These are phyloP conservation scores for Hermetia illucens DNA, from an alignment of 1,140 invertebrate species.

Conservation along the genomic window DNA sequence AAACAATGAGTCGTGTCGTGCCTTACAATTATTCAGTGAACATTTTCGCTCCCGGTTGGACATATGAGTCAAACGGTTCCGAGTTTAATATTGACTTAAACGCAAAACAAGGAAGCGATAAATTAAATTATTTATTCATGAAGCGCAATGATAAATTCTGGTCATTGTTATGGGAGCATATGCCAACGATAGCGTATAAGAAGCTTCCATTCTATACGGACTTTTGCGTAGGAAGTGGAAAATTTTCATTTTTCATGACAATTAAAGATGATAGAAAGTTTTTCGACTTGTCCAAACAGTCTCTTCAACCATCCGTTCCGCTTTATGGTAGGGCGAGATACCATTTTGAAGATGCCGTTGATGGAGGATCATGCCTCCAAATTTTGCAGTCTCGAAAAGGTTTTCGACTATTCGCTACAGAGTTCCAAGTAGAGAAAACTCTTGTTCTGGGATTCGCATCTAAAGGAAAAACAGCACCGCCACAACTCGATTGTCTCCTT, in stretches of 20 bases:
- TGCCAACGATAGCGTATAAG: conserved; percentile 47
- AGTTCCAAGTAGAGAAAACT: too few species aligned
- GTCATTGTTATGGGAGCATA: conserved; percentile 50
- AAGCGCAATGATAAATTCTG: conserved; percentile 66
- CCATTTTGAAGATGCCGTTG: conserved; percentile 20
- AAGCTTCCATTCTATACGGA: conserved; percentile 53
- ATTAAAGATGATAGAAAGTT: conserved; percentile 20
- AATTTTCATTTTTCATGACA: too few species aligned
- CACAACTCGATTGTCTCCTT: too few species aligned
- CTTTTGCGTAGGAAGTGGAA: conserved; percentile 77
- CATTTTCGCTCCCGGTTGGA: conserved; percentile 90
- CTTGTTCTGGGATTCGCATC: too few species aligned
- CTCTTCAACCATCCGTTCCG: conserved; percentile 33
- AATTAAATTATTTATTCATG: conserved; percentile 40
- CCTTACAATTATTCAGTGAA: conserved; percentile 62
- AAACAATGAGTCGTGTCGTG: conserved; percentile 54
- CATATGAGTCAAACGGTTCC: conserved; percentile 45
- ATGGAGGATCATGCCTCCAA: conserved; percentile 28
- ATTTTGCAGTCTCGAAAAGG: conserved; percentile 16
- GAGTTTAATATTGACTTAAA: conserved; percentile 23
- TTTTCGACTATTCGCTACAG: conserved; percentile 19
- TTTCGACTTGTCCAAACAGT: conserved; percentile 37
- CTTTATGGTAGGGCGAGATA: conserved; percentile 15
- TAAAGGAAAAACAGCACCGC: too few species aligned
- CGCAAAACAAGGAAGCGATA: conserved; percentile 13